Conservation (phyloP, 2,797 vertebrate species). For the Esox masquinongy region DNA sequence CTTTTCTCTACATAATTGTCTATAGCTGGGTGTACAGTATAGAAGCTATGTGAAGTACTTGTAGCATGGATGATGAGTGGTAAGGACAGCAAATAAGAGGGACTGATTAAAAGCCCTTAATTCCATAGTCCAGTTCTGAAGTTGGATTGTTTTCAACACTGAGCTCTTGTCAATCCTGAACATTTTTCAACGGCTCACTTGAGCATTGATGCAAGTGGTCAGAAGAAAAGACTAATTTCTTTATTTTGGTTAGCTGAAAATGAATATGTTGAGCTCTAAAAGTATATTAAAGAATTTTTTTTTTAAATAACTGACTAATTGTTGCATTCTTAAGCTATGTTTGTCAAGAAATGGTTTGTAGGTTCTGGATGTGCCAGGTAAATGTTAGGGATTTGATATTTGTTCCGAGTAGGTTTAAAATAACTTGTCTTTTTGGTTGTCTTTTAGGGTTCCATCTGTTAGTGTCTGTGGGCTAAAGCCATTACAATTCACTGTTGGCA, state of each 20-base stretch:
- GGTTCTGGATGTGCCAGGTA: background rate
- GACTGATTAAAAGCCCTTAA: too few species aligned
- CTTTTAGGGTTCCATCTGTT: background rate
- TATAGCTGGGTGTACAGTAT: background rate
- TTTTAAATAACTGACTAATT: background rate
- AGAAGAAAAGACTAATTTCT: background rate
- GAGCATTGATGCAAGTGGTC: background rate
- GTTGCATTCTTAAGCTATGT: background rate
- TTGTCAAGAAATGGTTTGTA: conserved; percentile 2
- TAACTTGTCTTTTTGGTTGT: background rate
- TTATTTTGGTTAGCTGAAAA: background rate
- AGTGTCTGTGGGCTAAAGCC: background rate
- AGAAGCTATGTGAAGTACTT: background rate
- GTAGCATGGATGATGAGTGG: background rate
- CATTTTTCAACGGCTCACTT: background rate
- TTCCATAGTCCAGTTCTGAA: background rate
- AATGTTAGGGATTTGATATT: background rate
- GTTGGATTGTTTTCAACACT: background rate
- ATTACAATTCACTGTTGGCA: background rate
- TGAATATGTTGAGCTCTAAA: background rate
- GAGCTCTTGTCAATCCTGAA: background rate
- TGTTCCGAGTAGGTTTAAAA: background rate
- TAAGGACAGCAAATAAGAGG: background rate
- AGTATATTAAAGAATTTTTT: background rate
- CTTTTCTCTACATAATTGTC: background rate